Evolutionary conservation across 2,888 invertebrate species (phyloP).

Genomic region (Agrotis ipsilon): DNA sequence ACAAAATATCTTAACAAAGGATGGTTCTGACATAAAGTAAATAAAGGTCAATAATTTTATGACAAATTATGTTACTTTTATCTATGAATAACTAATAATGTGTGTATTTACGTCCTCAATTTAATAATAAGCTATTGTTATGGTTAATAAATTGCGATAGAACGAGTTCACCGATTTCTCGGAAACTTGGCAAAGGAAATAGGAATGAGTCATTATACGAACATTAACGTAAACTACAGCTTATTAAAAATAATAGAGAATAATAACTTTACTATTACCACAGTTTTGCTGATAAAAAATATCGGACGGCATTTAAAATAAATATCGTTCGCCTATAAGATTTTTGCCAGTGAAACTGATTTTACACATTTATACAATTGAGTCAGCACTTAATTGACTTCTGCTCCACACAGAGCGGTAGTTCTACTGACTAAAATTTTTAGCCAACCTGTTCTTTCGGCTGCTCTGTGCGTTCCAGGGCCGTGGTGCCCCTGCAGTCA

Average conservation of each 20-base stretch:
- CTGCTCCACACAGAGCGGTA: no score
- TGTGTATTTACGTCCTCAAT: conserved; percentile 7
- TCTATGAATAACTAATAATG: conserved; percentile 7
- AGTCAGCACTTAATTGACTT: no score
- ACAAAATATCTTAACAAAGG: no score
- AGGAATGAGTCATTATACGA: conserved; percentile 17
- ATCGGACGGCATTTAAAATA: no score
- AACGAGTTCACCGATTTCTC: conserved; percentile 21
- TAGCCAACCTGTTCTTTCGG: no score
- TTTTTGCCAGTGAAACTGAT: no score
- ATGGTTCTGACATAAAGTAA: no score
- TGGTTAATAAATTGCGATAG: conserved; percentile 13
- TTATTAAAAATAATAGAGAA: conserved; percentile 35
- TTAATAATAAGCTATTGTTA: conserved; percentile 21
- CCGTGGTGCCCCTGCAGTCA: no score
- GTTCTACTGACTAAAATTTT: no score
- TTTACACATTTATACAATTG: no score
- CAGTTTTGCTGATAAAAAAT: conserved; percentile 2
- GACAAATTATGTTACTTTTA: background rate
- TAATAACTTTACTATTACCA: background rate
- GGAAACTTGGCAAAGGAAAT: conserved; percentile 40
- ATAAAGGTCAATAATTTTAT: background rate
- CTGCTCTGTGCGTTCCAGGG: no score
- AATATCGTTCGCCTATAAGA: no score
- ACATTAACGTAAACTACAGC: conserved; percentile 31